phyloP scores from a whole-genome alignment of 2,113 vertebrate genomes.

The Sphaerodactylus townsendi region DNA sequence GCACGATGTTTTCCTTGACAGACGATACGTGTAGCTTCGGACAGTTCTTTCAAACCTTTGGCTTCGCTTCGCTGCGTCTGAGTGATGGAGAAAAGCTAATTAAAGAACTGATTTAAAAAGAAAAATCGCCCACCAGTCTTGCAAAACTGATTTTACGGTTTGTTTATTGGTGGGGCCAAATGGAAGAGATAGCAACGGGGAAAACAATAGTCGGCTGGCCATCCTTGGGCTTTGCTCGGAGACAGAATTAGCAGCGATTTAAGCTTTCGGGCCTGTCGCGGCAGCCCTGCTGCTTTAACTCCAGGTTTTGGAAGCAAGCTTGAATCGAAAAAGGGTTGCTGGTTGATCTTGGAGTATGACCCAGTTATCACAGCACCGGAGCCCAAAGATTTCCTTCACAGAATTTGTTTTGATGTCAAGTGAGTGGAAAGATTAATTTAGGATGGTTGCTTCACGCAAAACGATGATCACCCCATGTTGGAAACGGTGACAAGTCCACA shows the following conservation, averaged over 20 bases:
- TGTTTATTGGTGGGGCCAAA: background rate
- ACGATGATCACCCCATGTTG: too few species aligned
- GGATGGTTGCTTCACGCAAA: too few species aligned
- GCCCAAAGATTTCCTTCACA: too few species aligned
- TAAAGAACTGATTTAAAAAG: constrained; percentile 1
- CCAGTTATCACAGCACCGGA: too few species aligned
- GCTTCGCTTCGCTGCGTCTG: background rate
- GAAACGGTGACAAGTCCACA: too few species aligned
- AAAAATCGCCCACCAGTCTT: too few species aligned
- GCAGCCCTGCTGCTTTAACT: too few species aligned
- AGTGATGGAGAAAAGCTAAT: constrained; percentile 5
- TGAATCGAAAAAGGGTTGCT: too few species aligned
- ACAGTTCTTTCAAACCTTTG: background rate
- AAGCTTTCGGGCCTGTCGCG: background rate
- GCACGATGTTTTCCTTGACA: background rate
- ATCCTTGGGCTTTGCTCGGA: background rate
- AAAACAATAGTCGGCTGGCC: background rate
- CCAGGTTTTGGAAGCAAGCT: too few species aligned
- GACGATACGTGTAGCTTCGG: background rate
- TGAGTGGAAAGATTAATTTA: too few species aligned
- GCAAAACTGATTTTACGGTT: background rate
- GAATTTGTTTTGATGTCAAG: too few species aligned
- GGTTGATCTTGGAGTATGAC: too few species aligned
- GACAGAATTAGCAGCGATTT: background rate
- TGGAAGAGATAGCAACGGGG: background rate